Base-by-base conservation (phyloP, 2,888 invertebrate genomes). In the Cryptops parisi region DNA sequence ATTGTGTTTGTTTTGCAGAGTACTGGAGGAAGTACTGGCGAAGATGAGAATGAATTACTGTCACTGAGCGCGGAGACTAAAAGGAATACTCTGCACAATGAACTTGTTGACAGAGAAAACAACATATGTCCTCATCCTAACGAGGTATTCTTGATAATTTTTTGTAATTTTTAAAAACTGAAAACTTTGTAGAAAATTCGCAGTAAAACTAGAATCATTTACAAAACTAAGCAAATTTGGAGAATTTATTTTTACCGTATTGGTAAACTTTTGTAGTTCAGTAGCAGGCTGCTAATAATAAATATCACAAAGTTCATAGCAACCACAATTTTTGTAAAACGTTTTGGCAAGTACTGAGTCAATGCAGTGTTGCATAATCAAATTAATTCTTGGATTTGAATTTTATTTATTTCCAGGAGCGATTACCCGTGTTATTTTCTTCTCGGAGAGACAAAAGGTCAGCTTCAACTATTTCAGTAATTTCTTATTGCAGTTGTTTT, bases 1-100 rank as follows among this genome's bases (percentile, higher is more conserved):
- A n/a, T n/a, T n/a, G n/a, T n/a, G n/a, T n/a, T 39, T 43, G 24
- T 12, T 25, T 43, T 24, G 17, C 64, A 76, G 76, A 76, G 76
- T 57, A 76, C 76, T 54, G 76, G 76, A 55, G 72, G 75, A 65
- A 76, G 76, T 63, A 76, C 76, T 55, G 76, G 74, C 45, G 72
- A 75, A 66, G 74, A 73, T 60, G 74, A 74, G 60, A 73, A 62
- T 24, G 62, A 63, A 26, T 46, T 55, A 19, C 44, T 56, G 12
- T 48, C 68, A 47, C 62, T 67, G 60, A 68, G 68, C 54, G 65
- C 70, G 55, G 73, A 73, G 61, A 72, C 74, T 38, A 70, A 71
- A 60, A 66, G 69, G 57, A 74, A 74, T 64, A 73, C 73, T 47
- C 65, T 68, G 52, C 71, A 70, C 60, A 74, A 74, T 67, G 74